Base-by-base conservation (phyloP, 1,140 invertebrate genomes). In the Brachionus rotundiformis region DNA sequence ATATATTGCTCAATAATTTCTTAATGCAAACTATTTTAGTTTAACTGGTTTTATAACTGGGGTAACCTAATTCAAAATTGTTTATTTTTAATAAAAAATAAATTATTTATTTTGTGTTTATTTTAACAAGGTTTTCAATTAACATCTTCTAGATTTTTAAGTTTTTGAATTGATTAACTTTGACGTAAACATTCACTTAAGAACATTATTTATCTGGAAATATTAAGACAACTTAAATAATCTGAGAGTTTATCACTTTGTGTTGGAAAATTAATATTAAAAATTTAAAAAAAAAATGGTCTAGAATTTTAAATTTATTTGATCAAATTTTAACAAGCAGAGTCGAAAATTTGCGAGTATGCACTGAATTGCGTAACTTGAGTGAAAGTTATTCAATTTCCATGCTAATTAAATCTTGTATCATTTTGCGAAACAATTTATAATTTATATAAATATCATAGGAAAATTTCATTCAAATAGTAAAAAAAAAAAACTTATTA, bases 11-110 rank as follows among this genome's bases (percentile, higher is more conserved):
- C 7, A 44, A 73, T 36, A 44, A 73, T 23, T 44, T 29, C 36
- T 13, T 11, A 25, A n/a, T 29, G 23, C 39, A 19, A 27, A 44
- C n/a, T 25, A 25, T 44, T 25, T 25, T 44, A 47, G 19, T 25
- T 7, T 19, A 73, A 73, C 68, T 44, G 3, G 36, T 47, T 73
- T 44, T 73, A 44, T 44, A 44, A 73, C 39, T 73, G 25, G 36
- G n/a, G 68, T 73, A 44, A 73, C 68, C 68, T 73, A 73, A 44
- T 47, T 73, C 19, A 27, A 73, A 31, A 25, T 23, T 44, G 36
- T 73, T 41, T 41, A 27, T 44, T 73, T 44, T 44, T 11, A 10
- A 36, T 5, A 11, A 19, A 27, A 47, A 25, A 23, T 23, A 44
- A 25, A 2, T 41, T 68, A 11, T 73, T 73, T 25, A 13, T 41